A percentile compares a stretch with the other conserved stretches of the same genome.
Conservation (phyloP, 2,113 vertebrate species). For the Onychostruthus taczanowskii region DNA sequence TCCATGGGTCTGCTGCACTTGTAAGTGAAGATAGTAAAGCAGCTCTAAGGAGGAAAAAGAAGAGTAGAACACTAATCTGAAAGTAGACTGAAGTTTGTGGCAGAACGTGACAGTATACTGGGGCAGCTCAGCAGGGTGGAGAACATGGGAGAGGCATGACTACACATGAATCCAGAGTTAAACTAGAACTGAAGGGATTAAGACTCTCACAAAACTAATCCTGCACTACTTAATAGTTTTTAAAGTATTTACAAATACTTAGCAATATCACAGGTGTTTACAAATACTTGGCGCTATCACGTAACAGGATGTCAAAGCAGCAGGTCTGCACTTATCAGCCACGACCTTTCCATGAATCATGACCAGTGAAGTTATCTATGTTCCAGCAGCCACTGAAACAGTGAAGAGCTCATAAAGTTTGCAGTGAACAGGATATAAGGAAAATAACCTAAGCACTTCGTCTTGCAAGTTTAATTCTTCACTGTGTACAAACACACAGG, state of each 20-base stretch:
- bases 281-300: background rate
- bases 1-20: background rate
- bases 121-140: background rate
- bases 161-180: background rate
- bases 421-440: background rate
- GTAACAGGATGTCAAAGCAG: conserved; percentile 5
- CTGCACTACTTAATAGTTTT: background rate
- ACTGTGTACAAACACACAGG: background rate
- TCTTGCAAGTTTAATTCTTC: background rate
- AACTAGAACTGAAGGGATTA: background rate
- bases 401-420: background rate
- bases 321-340: conserved; percentile 34
- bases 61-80: background rate
- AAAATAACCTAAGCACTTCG: background rate
- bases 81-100: background rate
- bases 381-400: background rate
- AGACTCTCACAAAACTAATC: background rate
- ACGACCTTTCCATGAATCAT: background rate
- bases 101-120: background rate
- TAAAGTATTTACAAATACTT: background rate
- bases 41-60: background rate
- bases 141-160: rapidly evolving
- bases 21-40: background rate
- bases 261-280: background rate
- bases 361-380: background rate